phyloP scores from a whole-genome alignment of 2,113 vertebrate species.

The Dunckerocampus dactyliophorus region DNA sequence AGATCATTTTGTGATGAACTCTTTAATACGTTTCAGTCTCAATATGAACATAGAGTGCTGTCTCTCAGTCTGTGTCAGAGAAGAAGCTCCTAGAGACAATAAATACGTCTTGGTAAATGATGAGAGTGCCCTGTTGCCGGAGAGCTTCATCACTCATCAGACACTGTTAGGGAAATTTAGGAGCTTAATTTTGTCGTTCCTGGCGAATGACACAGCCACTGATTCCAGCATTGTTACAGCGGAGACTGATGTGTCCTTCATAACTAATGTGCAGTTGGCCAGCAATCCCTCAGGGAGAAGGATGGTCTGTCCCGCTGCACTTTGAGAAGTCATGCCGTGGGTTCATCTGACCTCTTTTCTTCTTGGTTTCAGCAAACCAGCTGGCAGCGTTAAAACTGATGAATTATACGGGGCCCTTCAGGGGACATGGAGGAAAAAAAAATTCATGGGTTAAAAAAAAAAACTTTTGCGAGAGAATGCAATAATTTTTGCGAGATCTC shows the following conservation, averaged over 20 bases:
- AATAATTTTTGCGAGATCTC: too few species aligned
- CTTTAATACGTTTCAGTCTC: neutral
- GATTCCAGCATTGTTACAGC: constrained; percentile 61
- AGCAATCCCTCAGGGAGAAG: constrained; percentile 60
- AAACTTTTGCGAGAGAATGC: too few species aligned
- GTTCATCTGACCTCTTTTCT: constrained; percentile 26
- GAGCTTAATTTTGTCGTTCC: constrained; percentile 67
- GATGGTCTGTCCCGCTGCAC: constrained; percentile 42
- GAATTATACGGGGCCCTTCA: neutral
- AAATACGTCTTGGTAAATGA: constrained; percentile 52
- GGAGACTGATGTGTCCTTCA: constrained; percentile 55
- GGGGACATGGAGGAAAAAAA: too few species aligned
- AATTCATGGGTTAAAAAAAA: too few species aligned
- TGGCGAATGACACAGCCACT: constrained; percentile 46
- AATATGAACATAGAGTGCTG: constrained; percentile 1
- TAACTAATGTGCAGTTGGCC: constrained; percentile 52
- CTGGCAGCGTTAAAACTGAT: neutral
- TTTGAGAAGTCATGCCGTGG: constrained; percentile 52
- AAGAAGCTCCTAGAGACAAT: constrained; percentile 46
- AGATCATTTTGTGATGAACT: neutral
- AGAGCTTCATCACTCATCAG: constrained; percentile 60
- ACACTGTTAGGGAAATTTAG: constrained; percentile 67
- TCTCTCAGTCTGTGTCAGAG: constrained; percentile 38
- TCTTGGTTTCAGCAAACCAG: constrained; percentile 9
- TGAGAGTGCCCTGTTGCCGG: constrained; percentile 41